Percentiles rank a stretch among this genome's conserved stretches.
These are phyloP conservation scores for Scarus forsteni DNA, from an alignment of 2,797 vertebrate species.

Conservation along the genomic window DNA sequence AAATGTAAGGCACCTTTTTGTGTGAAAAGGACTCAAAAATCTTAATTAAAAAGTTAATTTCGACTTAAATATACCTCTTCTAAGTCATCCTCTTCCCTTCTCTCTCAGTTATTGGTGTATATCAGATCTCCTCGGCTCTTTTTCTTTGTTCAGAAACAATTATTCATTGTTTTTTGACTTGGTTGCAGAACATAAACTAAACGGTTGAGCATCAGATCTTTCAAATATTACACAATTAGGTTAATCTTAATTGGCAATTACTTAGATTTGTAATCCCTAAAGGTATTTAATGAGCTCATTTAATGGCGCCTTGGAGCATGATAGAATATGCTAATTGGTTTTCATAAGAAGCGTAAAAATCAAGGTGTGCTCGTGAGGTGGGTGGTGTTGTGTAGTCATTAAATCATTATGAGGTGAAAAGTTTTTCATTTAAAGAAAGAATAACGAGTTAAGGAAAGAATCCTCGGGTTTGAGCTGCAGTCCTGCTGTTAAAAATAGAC, in stretches of 20 bases:
- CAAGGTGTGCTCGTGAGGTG: constrained; percentile 63
- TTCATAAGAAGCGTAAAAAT: constrained; percentile 74
- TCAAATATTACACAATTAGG: constrained; percentile 82
- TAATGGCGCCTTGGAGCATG: constrained; percentile 83
- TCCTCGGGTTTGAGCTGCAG: constrained; percentile 20
- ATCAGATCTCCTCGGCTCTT: neutral
- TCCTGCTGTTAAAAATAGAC: constrained; percentile 45
- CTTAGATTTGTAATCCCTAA: constrained; percentile 85
- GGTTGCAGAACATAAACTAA: constrained; percentile 39
- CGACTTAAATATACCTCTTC: constrained; percentile 28
- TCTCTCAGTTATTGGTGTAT: constrained; percentile 16
- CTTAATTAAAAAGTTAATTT: neutral
- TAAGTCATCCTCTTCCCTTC: constrained; percentile 23
- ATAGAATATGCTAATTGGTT: constrained; percentile 79
- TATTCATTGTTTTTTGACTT: constrained; percentile 18
- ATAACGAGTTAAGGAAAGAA: constrained; percentile 33
- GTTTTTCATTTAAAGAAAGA: constrained; percentile 35
- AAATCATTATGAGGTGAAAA: constrained; percentile 44
- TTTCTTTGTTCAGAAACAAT: constrained; percentile 30
- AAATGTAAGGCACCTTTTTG: too few species aligned
- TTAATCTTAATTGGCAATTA: constrained; percentile 88
- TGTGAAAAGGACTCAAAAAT: neutral
- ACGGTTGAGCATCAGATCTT: constrained; percentile 64
- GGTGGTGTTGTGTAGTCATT: constrained; percentile 47
- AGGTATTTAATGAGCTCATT: constrained; percentile 83